A percentile compares a stretch with the other conserved stretches of the same genome.
phyloP scores from a whole-genome alignment of 2,113 vertebrate species.

The chimpanzee (Pan troglodytes) region NHGRI_mPanTro3-v2.1_pri NC_072407.2:72188501-72189000 shows the following conservation, averaged over 20 bases:
- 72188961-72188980: accelerated
- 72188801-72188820: accelerated
- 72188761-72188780: accelerated
- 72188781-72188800: neutral
- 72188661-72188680: accelerated
- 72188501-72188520: slow-evolving; percentile 97
- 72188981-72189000: neutral
- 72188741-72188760: accelerated
- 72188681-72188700: accelerated
- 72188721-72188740: accelerated
- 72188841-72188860: accelerated
- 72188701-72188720: neutral
- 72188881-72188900: neutral
- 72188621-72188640: accelerated
- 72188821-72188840: accelerated
- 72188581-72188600: slow-evolving; percentile 98
- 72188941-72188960: neutral
- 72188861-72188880: neutral
- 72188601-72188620: slow-evolving; percentile 97
- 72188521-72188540: slow-evolving; percentile 94
- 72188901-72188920: neutral
- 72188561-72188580: slow-evolving; percentile 98
- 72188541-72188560: slow-evolving; percentile 96
- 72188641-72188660: accelerated
- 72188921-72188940: neutral